phyloP scores from a whole-genome alignment of 2,888 invertebrate genomes.

The Heliconius sara region DNA sequence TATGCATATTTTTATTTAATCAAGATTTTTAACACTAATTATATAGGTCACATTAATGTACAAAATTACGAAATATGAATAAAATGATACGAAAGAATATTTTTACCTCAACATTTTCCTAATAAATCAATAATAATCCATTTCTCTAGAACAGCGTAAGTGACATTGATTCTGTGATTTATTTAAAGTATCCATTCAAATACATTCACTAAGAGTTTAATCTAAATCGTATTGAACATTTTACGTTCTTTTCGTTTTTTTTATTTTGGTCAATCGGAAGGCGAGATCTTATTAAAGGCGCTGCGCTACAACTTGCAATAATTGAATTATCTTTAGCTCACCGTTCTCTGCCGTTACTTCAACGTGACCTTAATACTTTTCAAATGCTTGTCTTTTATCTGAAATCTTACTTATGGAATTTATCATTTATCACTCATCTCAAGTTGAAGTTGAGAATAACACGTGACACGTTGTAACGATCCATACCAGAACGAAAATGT shows the following conservation, averaged over 20 bases:
- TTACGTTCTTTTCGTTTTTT: constrained; percentile 17
- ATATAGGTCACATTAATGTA: no score
- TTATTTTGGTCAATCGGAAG: constrained; percentile 31
- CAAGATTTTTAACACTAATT: no score
- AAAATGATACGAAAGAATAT: no score
- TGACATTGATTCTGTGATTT: not conserved
- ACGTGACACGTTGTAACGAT: not conserved
- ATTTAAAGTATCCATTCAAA: constrained; percentile 7
- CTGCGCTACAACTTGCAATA: constrained; percentile 36
- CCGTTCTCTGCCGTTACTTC: constrained; percentile 33
- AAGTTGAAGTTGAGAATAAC: not conserved
- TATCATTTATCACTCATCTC: not conserved
- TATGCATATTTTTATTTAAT: not conserved
- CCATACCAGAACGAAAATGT: no score
- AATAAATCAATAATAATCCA: not conserved
- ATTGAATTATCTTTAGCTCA: constrained; percentile 45
- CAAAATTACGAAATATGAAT: no score
- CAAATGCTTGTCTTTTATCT: constrained; percentile 12
- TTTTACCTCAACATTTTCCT: no score
- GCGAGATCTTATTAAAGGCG: constrained; percentile 40
- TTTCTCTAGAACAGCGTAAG: not conserved
- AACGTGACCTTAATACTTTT: constrained; percentile 32
- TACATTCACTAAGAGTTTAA: constrained; percentile 26
- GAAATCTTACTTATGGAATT: not conserved
- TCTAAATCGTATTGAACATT: constrained; percentile 20